Evolutionary conservation across 2,888 invertebrate genomes (phyloP).

Genomic region (Pristionchus entomophagus): DNA sequence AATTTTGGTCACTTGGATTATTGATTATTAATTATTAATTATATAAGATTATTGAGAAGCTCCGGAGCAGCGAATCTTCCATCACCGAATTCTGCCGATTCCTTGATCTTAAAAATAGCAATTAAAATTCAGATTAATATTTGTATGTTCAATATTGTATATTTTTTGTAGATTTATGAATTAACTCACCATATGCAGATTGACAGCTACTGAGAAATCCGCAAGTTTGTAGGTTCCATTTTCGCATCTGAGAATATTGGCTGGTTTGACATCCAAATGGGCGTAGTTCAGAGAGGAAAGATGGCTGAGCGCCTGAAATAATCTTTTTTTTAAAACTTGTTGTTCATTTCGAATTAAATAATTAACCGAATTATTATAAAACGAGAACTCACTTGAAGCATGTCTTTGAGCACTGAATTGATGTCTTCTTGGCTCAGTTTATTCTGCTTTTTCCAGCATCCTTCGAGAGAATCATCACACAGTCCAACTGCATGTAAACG

Average conservation of each 20-base stretch:
- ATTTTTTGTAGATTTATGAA: background rate
- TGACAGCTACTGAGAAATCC: background rate
- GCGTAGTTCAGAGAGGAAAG: background rate
- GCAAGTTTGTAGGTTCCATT: background rate
- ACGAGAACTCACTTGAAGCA: background rate
- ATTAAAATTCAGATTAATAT: background rate
- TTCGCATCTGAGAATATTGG: background rate
- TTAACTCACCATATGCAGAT: background rate
- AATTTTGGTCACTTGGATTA: too few relatives aligned
- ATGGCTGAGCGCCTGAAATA: background rate
- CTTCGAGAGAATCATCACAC: background rate
- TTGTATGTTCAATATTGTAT: background rate
- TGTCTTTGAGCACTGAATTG: background rate
- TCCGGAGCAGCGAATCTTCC: background rate
- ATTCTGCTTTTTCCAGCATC: background rate
- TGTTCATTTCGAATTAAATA: background rate
- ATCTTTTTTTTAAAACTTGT: background rate
- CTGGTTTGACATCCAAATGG: background rate
- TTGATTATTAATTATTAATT: too few relatives aligned
- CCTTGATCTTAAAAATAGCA: background rate
- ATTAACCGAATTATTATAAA: too few relatives aligned
- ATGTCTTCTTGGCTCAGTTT: background rate
- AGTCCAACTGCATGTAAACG: background rate
- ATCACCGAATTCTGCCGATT: background rate
- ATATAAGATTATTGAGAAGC: background rate